Evolutionary conservation across 2,113 vertebrate genomes (phyloP).

Genomic region (Sorex fumeus): DNA sequence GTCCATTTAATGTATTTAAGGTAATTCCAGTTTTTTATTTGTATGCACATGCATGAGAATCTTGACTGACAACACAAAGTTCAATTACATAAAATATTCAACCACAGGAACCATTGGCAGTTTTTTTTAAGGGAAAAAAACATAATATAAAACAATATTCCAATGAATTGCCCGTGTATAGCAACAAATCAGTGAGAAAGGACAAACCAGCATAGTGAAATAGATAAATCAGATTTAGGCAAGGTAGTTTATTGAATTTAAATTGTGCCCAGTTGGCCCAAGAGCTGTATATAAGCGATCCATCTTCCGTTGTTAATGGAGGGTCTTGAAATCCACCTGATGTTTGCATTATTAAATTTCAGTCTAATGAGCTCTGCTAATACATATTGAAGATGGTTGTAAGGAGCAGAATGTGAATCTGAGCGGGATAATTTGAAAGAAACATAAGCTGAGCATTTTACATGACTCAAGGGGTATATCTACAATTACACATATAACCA

Average conservation of each 20-base stretch:
- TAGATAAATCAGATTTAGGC: conserved; percentile 97
- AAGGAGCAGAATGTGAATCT: conserved; percentile 90
- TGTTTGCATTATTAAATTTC: conserved; percentile 99
- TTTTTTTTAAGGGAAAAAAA: conserved; percentile 78
- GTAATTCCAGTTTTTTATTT: conserved; percentile 42
- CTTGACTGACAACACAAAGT: conserved; percentile 61
- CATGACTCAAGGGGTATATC: conserved; percentile 96
- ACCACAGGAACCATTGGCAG: conserved; percentile 72
- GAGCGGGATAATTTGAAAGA: conserved; percentile 93
- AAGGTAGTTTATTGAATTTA: conserved; percentile 98
- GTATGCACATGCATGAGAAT: not conserved
- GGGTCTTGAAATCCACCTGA: conserved; percentile 97
- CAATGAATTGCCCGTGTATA: conserved; percentile 93
- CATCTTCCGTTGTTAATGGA: conserved; percentile 97
- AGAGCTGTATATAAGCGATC: conserved; percentile 95
- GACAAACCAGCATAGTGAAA: conserved; percentile 93
- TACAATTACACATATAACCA: conserved; percentile 97
- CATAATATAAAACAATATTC: conserved; percentile 79
- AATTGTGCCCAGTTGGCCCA: conserved; percentile 95
- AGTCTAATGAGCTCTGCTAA: conserved; percentile 98
- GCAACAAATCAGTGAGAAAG: conserved; percentile 91
- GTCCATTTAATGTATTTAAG: conserved; percentile 62
- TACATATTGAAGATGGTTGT: conserved; percentile 95
- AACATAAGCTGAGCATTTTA: conserved; percentile 94
- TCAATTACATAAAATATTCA: conserved; percentile 75